Percentiles rank a stretch among this genome's conserved stretches.
Evolutionary conservation across 2,113 vertebrate species (phyloP).

Genomic region (Rhagologus leucostigma): DNA sequence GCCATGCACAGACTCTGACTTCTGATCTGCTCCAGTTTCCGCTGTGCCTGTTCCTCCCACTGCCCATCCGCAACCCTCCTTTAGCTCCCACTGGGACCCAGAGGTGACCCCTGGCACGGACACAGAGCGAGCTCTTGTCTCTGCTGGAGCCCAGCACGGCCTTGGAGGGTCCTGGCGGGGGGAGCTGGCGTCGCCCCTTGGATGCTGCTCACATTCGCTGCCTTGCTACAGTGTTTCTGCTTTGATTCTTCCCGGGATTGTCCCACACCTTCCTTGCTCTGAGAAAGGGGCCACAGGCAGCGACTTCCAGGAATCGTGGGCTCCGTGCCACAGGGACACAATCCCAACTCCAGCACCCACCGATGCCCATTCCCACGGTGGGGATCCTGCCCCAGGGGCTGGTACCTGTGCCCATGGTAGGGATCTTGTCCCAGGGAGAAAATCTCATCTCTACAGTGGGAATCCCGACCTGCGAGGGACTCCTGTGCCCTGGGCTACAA

Average conservation of each 20-base stretch:
- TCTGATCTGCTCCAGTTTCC: neutral
- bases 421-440: neutral
- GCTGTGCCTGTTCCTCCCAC: neutral
- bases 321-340: fast-evolving
- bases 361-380: fast-evolving
- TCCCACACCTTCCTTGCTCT: neutral
- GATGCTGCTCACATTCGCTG: fast-evolving
- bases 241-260: fast-evolving
- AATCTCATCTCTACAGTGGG: neutral
- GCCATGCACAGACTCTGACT: neutral
- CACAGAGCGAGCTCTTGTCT: neutral
- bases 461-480: neutral
- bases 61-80: neutral
- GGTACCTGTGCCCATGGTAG: neutral
- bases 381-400: neutral
- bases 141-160: neutral
- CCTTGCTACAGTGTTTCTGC: neutral
- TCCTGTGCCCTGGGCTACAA: neutral
- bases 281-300: neutral
- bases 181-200: fast-evolving
- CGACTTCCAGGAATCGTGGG: neutral
- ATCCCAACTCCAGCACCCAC: neutral
- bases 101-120: neutral
- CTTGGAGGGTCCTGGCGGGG: neutral
- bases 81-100: fast-evolving